Evolutionary conservation across 2,797 vertebrate species (phyloP).

Genomic region (Pipistrellus kuhlii): DNA sequence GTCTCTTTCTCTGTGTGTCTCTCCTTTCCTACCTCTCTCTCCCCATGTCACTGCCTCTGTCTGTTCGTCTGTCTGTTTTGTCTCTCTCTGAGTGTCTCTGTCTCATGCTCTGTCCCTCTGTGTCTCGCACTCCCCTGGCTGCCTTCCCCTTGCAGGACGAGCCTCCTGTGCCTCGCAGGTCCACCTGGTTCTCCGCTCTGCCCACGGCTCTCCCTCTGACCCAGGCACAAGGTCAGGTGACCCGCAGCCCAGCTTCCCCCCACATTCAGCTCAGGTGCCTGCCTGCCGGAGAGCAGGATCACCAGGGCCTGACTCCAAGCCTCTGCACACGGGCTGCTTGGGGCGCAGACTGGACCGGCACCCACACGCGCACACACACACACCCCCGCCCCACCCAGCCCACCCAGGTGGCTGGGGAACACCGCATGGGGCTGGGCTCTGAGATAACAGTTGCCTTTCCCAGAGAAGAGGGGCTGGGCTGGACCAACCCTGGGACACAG

Average conservation of each 20-base stretch:
- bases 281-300: neutral
- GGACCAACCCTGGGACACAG: neutral
- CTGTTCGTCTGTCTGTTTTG: neutral
- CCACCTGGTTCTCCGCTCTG: neutral
- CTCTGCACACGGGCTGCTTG: neutral
- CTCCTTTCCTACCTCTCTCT: neutral
- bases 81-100: neutral
- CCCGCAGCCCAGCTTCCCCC: neutral
- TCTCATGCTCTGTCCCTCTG: neutral
- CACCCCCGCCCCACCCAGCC: neutral
- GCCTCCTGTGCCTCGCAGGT: neutral
- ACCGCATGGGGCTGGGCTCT: rapidly evolving
- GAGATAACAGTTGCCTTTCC: neutral
- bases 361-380: neutral
- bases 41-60: neutral
- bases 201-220: neutral
- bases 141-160: neutral
- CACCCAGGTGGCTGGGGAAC: neutral
- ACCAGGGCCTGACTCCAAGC: neutral
- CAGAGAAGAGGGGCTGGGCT: neutral
- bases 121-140: neutral
- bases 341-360: neutral
- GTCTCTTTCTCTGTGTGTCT: neutral
- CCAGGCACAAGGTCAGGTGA: neutral
- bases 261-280: rapidly evolving